Evolutionary conservation across 1,140 invertebrate species (phyloP).

Genomic region (Eupristina koningsbergeri): DNA sequence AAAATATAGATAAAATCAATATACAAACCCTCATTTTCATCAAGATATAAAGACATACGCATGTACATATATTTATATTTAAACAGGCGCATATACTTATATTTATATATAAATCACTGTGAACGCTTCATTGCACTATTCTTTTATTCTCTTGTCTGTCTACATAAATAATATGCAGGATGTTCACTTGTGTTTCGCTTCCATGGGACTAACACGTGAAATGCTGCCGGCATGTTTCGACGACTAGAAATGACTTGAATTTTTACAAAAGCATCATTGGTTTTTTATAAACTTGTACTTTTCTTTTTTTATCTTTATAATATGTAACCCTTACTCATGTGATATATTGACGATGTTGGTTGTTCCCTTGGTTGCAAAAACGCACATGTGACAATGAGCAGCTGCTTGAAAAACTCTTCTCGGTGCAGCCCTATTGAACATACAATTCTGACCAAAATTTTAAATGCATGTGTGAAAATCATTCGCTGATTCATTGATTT

Average conservation of each 20-base stretch:
- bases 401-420: constrained; percentile 10
- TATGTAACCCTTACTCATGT: no score
- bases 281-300: background rate
- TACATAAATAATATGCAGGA: no score
- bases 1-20: constrained; percentile 63
- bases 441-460: constrained; percentile 32
- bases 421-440: constrained; percentile 10
- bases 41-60: constrained; percentile 36
- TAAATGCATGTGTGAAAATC: constrained; percentile 49
- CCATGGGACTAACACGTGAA: no score
- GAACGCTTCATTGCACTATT: no score
- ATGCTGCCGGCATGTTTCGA: no score
- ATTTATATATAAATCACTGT: background rate
- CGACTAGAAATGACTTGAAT: background rate
- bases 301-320: constrained; percentile 11
- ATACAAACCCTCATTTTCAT: constrained; percentile 50
- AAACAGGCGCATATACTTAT: background rate
- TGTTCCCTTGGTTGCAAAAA: background rate
- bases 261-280: background rate
- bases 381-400: constrained; percentile 1
- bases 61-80: no score
- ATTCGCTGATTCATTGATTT: constrained; percentile 62
- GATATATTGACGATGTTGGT: background rate
- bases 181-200: no score
- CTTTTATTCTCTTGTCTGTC: no score